These are phyloP conservation scores for Netelia fuscicornis DNA, from an alignment of 2,888 invertebrate genomes.

Conservation along the genomic window DNA sequence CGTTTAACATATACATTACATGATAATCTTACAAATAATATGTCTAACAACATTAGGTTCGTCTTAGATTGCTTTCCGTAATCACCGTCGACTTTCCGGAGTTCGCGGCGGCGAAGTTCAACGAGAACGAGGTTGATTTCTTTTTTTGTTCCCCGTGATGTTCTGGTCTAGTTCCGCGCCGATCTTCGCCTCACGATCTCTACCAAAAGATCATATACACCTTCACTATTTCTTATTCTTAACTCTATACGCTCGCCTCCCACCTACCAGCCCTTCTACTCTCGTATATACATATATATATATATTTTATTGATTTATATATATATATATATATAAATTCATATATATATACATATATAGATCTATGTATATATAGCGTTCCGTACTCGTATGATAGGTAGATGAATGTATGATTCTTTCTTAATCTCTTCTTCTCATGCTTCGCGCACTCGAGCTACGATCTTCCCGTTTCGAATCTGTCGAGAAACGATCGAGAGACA, in stretches of 20 bases:
- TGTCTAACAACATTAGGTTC: slow-evolving; percentile 83
- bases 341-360: slow-evolving; percentile 15
- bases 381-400: slow-evolving; percentile 75
- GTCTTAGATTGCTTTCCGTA: slow-evolving; percentile 83
- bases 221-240: slow-evolving; percentile 73
- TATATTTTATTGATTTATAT: slow-evolving; percentile 14
- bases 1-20: slow-evolving; percentile 79
- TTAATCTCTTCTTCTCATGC: slow-evolving; percentile 33
- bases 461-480: slow-evolving; percentile 17
- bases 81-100: slow-evolving; percentile 79
- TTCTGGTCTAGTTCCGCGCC: slow-evolving; percentile 41
- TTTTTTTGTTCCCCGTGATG: neutral
- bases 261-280: slow-evolving; percentile 40
- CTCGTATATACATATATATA: slow-evolving; percentile 15
- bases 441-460: slow-evolving; percentile 28
- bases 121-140: slow-evolving; percentile 24
- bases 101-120: slow-evolving; percentile 66
- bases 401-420: slow-evolving; percentile 66
- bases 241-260: slow-evolving; percentile 60
- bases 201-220: slow-evolving; percentile 77
- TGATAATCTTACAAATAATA: slow-evolving; percentile 83
- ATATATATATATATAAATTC: slow-evolving; percentile 24
- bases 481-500: slow-evolving; percentile 43
- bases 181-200: slow-evolving; percentile 70
- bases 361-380: slow-evolving; percentile 44